Conservation (phyloP, 2,888 invertebrate genomes). For the Serripes groenlandicus region DNA sequence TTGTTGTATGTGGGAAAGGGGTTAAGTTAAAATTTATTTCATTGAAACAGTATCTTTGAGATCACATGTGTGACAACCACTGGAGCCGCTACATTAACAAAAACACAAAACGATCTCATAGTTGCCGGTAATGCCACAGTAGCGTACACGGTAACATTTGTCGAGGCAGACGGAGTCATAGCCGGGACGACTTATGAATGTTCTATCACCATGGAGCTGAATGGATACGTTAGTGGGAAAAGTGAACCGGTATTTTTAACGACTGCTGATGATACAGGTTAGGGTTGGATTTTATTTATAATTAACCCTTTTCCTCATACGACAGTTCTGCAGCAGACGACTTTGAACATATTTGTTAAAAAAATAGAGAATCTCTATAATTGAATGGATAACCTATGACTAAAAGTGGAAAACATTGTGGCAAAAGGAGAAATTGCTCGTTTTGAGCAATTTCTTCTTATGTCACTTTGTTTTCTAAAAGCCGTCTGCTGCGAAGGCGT, state of each 20-base stretch:
- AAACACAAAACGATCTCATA: slow-evolving; percentile 18
- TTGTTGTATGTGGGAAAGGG: too few species aligned
- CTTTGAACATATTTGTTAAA: too few species aligned
- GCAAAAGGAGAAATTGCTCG: too few species aligned
- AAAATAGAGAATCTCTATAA: too few species aligned
- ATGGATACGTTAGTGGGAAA: slow-evolving; percentile 62
- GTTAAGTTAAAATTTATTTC: too few species aligned
- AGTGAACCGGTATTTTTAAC: slow-evolving; percentile 66
- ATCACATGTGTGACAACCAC: slow-evolving; percentile 41
- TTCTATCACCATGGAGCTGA: slow-evolving; percentile 44
- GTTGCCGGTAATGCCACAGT: not conserved
- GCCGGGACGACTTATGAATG: slow-evolving; percentile 70
- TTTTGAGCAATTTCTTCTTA: too few species aligned
- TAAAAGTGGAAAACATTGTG: too few species aligned
- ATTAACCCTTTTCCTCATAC: too few species aligned
- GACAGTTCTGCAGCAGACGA: too few species aligned
- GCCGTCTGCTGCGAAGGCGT: too few species aligned
- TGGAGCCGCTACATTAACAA: slow-evolving; percentile 21
- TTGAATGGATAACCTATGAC: too few species aligned
- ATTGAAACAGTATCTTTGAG: slow-evolving; percentile 15
- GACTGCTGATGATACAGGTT: slow-evolving; percentile 58
- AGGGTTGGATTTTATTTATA: not conserved
- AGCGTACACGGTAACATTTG: slow-evolving; percentile 44
- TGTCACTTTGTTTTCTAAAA: too few species aligned
- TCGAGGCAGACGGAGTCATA: slow-evolving; percentile 63